Percentiles rank a stretch among this genome's conserved stretches.
Conservation (phyloP, 2,797 vertebrate genomes). For the Acropternis orthonyx region DNA sequence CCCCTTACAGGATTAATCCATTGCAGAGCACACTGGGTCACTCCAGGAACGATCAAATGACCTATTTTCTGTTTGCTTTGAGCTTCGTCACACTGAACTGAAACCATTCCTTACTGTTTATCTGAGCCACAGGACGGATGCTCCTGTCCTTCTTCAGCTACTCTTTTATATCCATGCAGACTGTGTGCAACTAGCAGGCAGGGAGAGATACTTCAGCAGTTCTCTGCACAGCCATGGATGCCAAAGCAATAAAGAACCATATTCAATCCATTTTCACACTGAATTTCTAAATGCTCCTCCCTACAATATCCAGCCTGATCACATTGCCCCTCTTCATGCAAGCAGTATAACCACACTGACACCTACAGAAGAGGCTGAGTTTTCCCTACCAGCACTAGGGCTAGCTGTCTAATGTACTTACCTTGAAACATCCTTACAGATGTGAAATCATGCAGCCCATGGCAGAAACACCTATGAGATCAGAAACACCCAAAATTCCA, state of each 20-base stretch:
- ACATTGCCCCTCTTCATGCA: neutral
- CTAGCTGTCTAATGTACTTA: neutral
- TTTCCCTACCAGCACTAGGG: neutral
- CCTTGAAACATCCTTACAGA: neutral
- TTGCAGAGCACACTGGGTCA: neutral
- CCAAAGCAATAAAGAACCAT: neutral
- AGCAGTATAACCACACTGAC: neutral
- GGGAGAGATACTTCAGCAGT: neutral
- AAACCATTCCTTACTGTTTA: neutral
- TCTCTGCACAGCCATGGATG: neutral
- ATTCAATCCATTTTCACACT: neutral
- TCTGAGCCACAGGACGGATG: too few species aligned
- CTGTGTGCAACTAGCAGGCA: neutral
- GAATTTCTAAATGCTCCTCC: neutral
- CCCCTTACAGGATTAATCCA: fast-evolving
- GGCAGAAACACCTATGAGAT: neutral
- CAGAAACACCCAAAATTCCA: neutral
- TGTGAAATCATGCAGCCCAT: fast-evolving
- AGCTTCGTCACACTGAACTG: neutral
- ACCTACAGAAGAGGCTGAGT: neutral
- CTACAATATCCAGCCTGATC: neutral
- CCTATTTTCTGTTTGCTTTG: neutral
- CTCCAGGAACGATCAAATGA: neutral
- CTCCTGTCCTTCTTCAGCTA: fast-evolving
- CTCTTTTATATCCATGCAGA: fast-evolving